Conservation (phyloP, 2,797 vertebrate species). For the Meriones psammophilus region DNA sequence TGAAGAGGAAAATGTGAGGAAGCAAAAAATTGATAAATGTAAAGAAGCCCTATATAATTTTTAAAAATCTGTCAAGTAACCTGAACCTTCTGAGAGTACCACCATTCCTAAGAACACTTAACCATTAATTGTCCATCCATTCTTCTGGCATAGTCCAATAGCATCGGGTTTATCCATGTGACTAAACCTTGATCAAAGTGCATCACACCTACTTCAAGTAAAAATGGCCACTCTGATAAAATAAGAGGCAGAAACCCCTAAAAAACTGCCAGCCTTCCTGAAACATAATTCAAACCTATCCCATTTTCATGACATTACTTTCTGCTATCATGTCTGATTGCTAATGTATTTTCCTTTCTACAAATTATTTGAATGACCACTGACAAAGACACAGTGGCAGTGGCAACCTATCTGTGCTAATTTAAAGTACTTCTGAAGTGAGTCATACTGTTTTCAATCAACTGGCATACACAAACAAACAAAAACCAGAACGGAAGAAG, state of each 20-base stretch:
- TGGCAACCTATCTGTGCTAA: constrained; percentile 31
- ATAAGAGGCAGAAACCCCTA: constrained; percentile 56
- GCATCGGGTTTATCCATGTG: constrained; percentile 56
- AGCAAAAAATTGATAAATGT: constrained; percentile 55
- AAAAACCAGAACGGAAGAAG: not conserved
- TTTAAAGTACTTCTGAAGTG: constrained; percentile 42
- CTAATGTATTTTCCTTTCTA: constrained; percentile 62
- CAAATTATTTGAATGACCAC: constrained; percentile 58
- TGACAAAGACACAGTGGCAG: constrained; percentile 62
- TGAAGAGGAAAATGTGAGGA: constrained; percentile 52
- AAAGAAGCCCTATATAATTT: constrained; percentile 7
- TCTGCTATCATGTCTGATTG: not conserved
- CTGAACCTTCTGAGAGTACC: not conserved
- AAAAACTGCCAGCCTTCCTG: constrained; percentile 72
- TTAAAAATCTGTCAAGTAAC: constrained; percentile 29
- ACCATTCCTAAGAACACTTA: constrained; percentile 65
- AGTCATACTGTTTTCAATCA: not conserved
- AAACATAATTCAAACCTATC: constrained; percentile 60
- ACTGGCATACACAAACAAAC: not conserved
- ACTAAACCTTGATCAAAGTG: constrained; percentile 56
- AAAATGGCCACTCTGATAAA: constrained; percentile 51
- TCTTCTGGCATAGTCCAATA: constrained; percentile 64
- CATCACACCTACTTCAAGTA: constrained; percentile 70
- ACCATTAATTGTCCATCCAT: constrained; percentile 64
- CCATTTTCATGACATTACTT: constrained; percentile 78